Conservation (phyloP, 2,113 vertebrate species). For the Fukomys damarensis region DNA sequence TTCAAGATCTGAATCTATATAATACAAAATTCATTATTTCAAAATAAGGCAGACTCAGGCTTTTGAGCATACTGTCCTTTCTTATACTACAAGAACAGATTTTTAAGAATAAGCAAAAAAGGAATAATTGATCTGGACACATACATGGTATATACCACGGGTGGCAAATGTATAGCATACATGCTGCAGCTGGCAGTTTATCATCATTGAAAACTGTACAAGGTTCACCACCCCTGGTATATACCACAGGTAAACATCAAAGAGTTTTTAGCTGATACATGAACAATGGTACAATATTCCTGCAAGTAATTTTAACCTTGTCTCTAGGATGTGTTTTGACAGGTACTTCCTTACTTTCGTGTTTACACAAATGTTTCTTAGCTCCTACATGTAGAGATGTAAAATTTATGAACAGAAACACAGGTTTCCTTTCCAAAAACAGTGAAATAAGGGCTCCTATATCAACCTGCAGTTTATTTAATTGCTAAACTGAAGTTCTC, state of each 20-base stretch:
- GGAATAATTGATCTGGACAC: not conserved
- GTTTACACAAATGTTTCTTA: not conserved
- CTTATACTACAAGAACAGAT: not conserved
- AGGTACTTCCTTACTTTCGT: not conserved
- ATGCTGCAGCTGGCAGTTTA: not conserved
- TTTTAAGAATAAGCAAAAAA: constrained; percentile 5
- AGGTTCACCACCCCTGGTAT: not conserved
- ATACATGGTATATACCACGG: not conserved
- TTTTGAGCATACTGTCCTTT: not conserved
- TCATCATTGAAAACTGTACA: not conserved
- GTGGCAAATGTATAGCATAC: not conserved
- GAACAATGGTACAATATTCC: not conserved
- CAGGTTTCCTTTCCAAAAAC: not conserved
- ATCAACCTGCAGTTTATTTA: constrained; percentile 1
- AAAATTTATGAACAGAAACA: not conserved
- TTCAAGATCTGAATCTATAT: constrained; percentile 23
- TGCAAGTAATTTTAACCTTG: not conserved
- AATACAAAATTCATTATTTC: constrained; percentile 3
- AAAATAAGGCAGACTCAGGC: constrained; percentile 10
- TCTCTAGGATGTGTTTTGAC: not conserved
- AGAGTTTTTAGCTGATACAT: not conserved
- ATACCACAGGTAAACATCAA: not conserved
- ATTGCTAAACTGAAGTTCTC: not conserved
- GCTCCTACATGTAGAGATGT: not conserved
- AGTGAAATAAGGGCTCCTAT: not conserved